These are phyloP conservation scores for Sclerurus mexicanus DNA, from an alignment of 2,113 vertebrate genomes.

Conservation along the genomic window DNA sequence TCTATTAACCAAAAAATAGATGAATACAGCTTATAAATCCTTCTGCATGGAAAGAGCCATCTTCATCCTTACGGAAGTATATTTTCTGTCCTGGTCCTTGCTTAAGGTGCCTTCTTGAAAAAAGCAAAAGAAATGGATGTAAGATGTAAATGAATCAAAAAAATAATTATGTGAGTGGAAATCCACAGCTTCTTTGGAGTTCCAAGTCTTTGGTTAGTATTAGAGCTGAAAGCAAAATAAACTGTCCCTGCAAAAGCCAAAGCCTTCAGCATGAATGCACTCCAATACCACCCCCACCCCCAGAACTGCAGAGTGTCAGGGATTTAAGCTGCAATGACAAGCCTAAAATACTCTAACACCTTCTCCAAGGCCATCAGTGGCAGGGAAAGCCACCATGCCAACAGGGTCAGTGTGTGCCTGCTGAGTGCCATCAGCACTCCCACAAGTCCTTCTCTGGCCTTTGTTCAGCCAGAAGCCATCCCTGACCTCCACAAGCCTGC, in stretches of 20 bases:
- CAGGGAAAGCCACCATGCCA: neutral
- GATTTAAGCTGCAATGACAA: neutral
- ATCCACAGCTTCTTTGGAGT: neutral
- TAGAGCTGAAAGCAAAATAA: neutral
- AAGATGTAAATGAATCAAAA: constrained; percentile 56
- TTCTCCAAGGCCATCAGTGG: neutral
- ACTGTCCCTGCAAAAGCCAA: neutral
- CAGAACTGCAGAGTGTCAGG: neutral
- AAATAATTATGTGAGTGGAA: constrained; percentile 33
- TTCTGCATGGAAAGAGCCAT: neutral
- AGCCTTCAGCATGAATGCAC: neutral
- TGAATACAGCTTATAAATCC: neutral
- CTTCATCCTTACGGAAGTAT: neutral
- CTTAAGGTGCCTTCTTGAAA: neutral
- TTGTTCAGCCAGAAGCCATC: neutral
- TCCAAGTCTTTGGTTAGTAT: neutral
- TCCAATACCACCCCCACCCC: rapidly evolving
- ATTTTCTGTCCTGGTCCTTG: neutral
- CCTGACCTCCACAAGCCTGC: neutral
- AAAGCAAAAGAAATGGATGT: constrained; percentile 48
- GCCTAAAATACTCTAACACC: neutral
- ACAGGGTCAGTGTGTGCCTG: rapidly evolving
- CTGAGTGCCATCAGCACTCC: neutral
- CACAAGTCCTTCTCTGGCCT: neutral
- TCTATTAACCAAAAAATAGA: constrained; percentile 20